Evolutionary conservation across 2,113 vertebrate genomes (phyloP).

Genomic region (Cyprinus carpio): DNA sequence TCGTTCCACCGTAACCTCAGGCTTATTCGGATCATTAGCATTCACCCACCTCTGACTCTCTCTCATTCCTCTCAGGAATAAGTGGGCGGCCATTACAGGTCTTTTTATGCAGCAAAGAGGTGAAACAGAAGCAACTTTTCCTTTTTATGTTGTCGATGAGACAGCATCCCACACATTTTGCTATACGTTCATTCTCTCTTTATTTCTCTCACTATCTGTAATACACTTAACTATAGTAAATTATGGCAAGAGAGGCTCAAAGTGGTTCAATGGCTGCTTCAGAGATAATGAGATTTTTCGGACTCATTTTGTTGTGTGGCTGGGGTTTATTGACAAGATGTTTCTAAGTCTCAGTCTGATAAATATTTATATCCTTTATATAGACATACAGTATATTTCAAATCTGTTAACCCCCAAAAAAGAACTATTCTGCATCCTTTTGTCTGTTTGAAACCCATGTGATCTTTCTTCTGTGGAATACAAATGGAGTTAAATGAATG

Average conservation of each 20-base stretch:
- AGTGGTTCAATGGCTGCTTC: constrained; percentile 20
- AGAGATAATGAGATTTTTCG: background rate
- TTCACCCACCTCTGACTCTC: constrained; percentile 46
- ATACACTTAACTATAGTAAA: constrained; percentile 20
- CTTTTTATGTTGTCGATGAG: background rate
- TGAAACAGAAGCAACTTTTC: constrained; percentile 31
- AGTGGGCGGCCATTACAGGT: constrained; percentile 20
- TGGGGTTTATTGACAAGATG: background rate
- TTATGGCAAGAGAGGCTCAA: constrained; percentile 1
- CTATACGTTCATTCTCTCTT: background rate
- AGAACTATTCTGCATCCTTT: background rate
- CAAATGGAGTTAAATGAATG: background rate
- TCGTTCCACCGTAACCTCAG: constrained; percentile 30
- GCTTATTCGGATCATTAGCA: constrained; percentile 48
- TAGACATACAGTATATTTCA: background rate
- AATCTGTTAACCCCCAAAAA: background rate
- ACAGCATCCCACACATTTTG: constrained; percentile 10
- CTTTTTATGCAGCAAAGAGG: constrained; percentile 28
- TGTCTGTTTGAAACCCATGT: background rate
- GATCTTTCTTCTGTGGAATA: background rate
- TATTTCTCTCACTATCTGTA: background rate
- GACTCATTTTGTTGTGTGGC: background rate
- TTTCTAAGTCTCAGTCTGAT: background rate
- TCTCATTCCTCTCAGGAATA: constrained; percentile 33
- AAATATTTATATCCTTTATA: background rate